phyloP scores from a whole-genome alignment of 2,113 vertebrate species.

The Strix aluco region DNA sequence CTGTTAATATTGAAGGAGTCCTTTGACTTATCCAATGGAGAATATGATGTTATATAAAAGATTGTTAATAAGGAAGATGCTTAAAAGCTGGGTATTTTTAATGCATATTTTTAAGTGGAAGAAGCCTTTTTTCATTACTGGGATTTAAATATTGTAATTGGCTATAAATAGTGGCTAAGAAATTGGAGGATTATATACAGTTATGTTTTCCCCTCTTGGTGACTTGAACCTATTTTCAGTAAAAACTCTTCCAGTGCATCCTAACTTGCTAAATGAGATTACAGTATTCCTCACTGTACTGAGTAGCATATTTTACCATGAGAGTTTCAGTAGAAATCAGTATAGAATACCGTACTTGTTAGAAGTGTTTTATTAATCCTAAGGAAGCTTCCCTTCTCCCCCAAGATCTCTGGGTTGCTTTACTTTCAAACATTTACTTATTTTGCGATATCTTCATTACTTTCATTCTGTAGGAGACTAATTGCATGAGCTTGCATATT shows the following conservation, averaged over 20 bases:
- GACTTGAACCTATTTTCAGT: neutral
- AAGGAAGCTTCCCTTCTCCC: neutral
- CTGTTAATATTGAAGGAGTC: neutral
- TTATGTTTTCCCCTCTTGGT: neutral
- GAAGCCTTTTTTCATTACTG: neutral
- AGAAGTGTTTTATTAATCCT: neutral
- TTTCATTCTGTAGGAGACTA: neutral
- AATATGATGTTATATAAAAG: neutral
- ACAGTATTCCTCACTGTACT: neutral
- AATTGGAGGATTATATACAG: neutral
- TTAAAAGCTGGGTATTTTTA: neutral
- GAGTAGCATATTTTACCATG: neutral
- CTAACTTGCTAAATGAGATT: neutral
- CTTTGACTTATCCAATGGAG: neutral
- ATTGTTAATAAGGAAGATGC: neutral
- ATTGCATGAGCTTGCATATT: slow-evolving; percentile 1
- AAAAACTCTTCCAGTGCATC: neutral
- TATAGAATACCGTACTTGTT: neutral
- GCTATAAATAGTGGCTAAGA: neutral
- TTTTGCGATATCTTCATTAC: neutral
- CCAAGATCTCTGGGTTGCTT: neutral
- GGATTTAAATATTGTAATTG: neutral
- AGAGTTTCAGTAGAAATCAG: neutral
- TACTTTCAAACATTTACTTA: neutral
- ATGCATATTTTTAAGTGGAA: neutral